Evolutionary conservation across 2,797 vertebrate genomes (phyloP).

Genomic region (Acanthurus leucopareius): DNA sequence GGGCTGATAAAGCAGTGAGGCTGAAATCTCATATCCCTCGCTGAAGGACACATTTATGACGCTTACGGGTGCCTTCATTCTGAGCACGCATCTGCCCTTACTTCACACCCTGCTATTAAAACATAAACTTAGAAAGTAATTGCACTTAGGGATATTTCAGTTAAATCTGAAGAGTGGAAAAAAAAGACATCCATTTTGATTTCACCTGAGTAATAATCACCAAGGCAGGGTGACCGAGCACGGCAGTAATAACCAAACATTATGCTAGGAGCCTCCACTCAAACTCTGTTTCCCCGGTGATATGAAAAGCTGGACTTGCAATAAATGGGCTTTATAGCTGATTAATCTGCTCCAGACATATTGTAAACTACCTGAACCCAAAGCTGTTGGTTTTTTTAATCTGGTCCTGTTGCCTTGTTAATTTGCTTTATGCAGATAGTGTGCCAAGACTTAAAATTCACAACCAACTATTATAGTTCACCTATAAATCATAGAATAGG

Average conservation of each 20-base stretch:
- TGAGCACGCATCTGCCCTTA: conserved; percentile 64
- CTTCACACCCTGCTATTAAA: conserved; percentile 77
- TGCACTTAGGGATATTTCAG: conserved; percentile 78
- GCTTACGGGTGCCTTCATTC: conserved; percentile 59
- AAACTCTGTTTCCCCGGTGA: conserved; percentile 69
- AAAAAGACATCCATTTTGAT: conserved; percentile 75
- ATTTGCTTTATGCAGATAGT: conserved; percentile 66
- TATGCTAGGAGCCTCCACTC: conserved; percentile 79
- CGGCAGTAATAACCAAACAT: conserved; percentile 82
- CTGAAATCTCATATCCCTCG: conserved; percentile 45
- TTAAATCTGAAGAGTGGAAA: conserved; percentile 55
- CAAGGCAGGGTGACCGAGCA: conserved; percentile 77
- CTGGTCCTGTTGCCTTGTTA: conserved; percentile 55
- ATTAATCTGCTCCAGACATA: conserved; percentile 81
- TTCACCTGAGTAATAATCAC: conserved; percentile 81
- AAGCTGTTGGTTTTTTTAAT: conserved; percentile 69
- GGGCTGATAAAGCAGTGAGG: conserved; percentile 56
- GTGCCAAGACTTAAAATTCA: conserved; percentile 46
- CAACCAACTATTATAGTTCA: conserved; percentile 56
- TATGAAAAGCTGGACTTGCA: conserved; percentile 70
- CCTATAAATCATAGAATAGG: conserved; percentile 62
- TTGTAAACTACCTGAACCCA: conserved; percentile 78
- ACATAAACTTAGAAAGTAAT: conserved; percentile 83
- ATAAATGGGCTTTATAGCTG: conserved; percentile 79
- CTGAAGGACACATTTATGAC: conserved; percentile 78